Base-by-base conservation (phyloP, 2,888 invertebrate genomes). In the Tinea trinotella region DNA sequence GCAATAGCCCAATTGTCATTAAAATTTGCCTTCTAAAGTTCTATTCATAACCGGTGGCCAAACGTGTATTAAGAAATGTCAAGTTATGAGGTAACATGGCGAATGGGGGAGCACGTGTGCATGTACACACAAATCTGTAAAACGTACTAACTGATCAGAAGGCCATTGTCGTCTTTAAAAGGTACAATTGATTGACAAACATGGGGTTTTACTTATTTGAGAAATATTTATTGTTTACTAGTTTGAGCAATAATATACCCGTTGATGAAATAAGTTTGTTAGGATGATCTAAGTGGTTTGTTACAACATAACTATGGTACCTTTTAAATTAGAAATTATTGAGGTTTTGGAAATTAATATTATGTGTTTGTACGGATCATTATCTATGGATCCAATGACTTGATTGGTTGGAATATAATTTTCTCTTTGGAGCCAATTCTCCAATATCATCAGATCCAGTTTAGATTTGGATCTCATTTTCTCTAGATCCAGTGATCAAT, bases 21-120 rank as follows among this genome's bases (percentile, higher is more conserved):
- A 15, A n/a, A 40, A 12, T 48, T 48, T n/a, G 48, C 17, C 48
- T 19, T 12, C 13, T 48, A 48, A 5, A 5, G 20, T 20, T 48
- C 20, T 20, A 48, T 40, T 48, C 48, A 48, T 48, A 48, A 48
- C 48, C 48, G 18, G 48, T 65, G 62, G 63, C 66, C 64, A 70
- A 65, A 67, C 68, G 67, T 64, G 66, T 63, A 67, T 70, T 70
- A 60, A 64, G 68, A 64, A 71, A 71, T 65, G 60, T 55, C 49
- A 50, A 54, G 30, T 30, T 30, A 52, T 57, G 57, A 58, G 54
- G 57, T 57, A 59, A 58, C 55, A 40, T 40, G 53, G 18, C 40
- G 30, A 40, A 19, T 50, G 56, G 44, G 35, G 22, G 35, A n/a
- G 52, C 53, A 40, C 53, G 40, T 53, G 53, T 30, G 36, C 40